These are phyloP conservation scores for Polydrusus pterygomalis DNA, from an alignment of 2,888 invertebrate species.

Conservation along the genomic window DNA sequence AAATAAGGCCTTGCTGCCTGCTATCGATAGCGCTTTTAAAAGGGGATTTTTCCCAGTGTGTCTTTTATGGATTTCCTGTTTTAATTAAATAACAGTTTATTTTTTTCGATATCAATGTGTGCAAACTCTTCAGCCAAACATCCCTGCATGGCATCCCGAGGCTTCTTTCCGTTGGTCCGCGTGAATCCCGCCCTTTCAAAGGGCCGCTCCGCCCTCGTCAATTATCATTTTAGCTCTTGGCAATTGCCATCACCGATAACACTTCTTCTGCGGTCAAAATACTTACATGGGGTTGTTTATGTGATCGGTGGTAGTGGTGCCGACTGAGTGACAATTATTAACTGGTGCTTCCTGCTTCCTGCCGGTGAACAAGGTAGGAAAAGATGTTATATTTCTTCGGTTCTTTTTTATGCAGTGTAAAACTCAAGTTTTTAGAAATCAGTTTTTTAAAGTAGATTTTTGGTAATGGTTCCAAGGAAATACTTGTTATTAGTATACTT, in stretches of 20 bases:
- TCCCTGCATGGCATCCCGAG: constrained; percentile 13
- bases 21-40: too few relatives aligned
- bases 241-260: constrained; percentile 30
- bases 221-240: constrained; percentile 21
- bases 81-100: too few relatives aligned
- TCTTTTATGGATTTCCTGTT: too few relatives aligned
- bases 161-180: constrained; percentile 51
- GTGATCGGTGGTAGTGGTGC: constrained; percentile 16
- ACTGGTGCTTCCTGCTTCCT: background rate
- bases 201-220: constrained; percentile 38
- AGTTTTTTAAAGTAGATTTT: too few relatives aligned
- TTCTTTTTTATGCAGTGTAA: too few relatives aligned
- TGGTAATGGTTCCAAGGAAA: too few relatives aligned
- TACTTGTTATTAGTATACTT: too few relatives aligned
- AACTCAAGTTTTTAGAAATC: too few relatives aligned
- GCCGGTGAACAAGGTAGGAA: background rate
- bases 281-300: constrained; percentile 2
- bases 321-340: background rate
- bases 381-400: background rate
- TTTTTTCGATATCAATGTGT: too few relatives aligned
- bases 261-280: constrained; percentile 35
- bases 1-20: too few relatives aligned
- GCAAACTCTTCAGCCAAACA: constrained; percentile 4
- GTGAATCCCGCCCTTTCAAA: constrained; percentile 42
- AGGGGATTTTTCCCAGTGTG: too few relatives aligned